Evolutionary conservation across 2,888 invertebrate genomes (phyloP).

Genomic region (Catonia carolina): DNA sequence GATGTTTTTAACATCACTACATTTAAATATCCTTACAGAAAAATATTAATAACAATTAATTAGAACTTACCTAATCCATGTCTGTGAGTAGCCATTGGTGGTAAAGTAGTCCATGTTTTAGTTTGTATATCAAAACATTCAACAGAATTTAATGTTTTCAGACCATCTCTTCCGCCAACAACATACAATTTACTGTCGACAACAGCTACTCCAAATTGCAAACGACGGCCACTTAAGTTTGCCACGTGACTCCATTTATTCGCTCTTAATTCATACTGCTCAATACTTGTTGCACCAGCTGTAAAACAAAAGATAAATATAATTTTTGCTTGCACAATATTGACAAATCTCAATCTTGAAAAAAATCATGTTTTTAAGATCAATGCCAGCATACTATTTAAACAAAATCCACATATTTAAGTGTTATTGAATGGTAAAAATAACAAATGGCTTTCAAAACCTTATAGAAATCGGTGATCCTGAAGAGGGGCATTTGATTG

Average conservation of each 20-base stretch:
- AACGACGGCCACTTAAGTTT: conserved; percentile 68
- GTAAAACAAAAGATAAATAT: conserved; percentile 20
- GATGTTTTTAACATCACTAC: no score
- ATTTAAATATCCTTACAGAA: no score
- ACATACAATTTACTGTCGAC: conserved; percentile 75
- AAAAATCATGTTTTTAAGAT: no score
- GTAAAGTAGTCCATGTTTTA: conserved; percentile 69
- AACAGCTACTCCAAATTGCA: conserved; percentile 89
- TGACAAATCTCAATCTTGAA: no score
- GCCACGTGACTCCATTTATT: conserved; percentile 71
- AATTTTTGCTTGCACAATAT: no score
- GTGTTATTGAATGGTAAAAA: no score
- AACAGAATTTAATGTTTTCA: conserved; percentile 89
- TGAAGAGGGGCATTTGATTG: no score
- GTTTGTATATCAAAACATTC: conserved; percentile 82
- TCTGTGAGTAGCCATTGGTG: conserved; percentile 73
- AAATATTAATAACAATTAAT: no score
- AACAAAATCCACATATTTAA: no score
- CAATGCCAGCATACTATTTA: not conserved
- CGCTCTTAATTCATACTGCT: conserved; percentile 78
- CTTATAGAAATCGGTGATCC: no score
- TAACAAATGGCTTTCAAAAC: no score
- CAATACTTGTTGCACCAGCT: conserved; percentile 79
- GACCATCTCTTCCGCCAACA: conserved; percentile 86
- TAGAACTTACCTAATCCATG: conserved; percentile 41